phyloP scores from a whole-genome alignment of 2,888 invertebrate genomes.

The Onchidella celtica region DNA sequence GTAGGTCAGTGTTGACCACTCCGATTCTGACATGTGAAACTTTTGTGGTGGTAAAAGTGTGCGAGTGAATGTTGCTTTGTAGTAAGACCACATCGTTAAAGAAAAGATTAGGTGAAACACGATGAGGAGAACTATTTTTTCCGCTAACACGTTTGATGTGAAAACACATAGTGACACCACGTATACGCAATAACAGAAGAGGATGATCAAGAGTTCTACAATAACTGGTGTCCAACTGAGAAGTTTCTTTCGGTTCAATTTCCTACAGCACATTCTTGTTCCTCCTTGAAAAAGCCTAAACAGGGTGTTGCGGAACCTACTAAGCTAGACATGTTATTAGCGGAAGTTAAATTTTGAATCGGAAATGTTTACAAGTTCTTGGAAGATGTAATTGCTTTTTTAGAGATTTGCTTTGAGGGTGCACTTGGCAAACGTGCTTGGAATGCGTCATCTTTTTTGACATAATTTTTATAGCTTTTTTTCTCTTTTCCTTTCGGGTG shows the following conservation, averaged over 20 bases:
- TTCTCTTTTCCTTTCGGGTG: no score
- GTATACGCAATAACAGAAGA: slow-evolving; percentile 24
- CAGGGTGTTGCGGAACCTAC: no score
- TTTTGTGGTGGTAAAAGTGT: neutral
- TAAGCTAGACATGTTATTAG: no score
- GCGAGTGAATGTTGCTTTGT: neutral
- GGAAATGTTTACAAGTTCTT: no score
- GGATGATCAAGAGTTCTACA: neutral
- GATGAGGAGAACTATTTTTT: neutral
- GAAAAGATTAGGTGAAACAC: slow-evolving; percentile 1
- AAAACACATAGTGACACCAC: neutral
- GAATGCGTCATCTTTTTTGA: no score
- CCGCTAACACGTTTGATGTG: neutral
- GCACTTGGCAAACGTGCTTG: no score
- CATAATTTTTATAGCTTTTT: no score
- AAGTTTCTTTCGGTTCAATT: neutral
- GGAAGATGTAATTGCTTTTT: no score
- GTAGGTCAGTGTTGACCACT: slow-evolving; percentile 11
- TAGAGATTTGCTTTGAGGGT: no score
- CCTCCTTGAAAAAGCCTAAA: no score
- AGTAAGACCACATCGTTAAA: neutral
- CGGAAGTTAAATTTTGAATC: no score
- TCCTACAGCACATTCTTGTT: no score
- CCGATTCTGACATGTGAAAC: neutral
- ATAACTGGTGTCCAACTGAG: neutral